These are phyloP conservation scores for Epsilonema sp. DNA, from an alignment of 2,888 invertebrate species.

Conservation along the genomic window DNA sequence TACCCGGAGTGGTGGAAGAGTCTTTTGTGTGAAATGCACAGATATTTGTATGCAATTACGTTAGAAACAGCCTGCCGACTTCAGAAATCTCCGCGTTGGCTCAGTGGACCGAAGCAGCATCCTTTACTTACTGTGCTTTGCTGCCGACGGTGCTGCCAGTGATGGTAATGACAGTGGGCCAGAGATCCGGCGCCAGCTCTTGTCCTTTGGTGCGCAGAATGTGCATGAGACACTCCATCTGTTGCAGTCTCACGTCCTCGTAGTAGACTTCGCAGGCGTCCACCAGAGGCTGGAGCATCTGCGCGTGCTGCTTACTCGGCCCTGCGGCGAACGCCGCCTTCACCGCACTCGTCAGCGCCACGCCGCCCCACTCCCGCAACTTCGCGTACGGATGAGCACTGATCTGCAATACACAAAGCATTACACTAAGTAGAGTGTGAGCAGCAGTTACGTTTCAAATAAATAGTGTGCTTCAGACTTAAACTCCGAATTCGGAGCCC, in stretches of 20 bases:
- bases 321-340: conserved; percentile 71
- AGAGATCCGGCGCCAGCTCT: conserved; percentile 61
- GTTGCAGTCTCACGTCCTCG: conserved; percentile 77
- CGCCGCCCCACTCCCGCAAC: conserved; percentile 89
- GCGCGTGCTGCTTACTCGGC: conserved; percentile 48
- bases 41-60: too few relatives aligned
- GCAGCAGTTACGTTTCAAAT: too few relatives aligned
- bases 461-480: too few relatives aligned
- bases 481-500: too few relatives aligned
- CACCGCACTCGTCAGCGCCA: conserved; percentile 79
- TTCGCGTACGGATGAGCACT: conserved; percentile 22
- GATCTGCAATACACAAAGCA: conserved; percentile 12
- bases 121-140: too few relatives aligned
- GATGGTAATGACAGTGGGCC: conserved; percentile 83
- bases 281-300: conserved; percentile 68
- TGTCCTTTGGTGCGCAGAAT: conserved; percentile 81
- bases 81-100: too few relatives aligned
- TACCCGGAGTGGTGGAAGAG: too few relatives aligned
- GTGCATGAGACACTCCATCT: conserved; percentile 77
- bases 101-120: too few relatives aligned
- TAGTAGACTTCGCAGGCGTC: conserved; percentile 71
- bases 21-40: too few relatives aligned
- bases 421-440: conserved; percentile 1
- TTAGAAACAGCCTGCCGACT: too few relatives aligned
- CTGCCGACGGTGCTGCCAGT: too few relatives aligned